Base-by-base conservation (phyloP, 2,113 vertebrate species). In the Ranitomeya variabilis region DNA sequence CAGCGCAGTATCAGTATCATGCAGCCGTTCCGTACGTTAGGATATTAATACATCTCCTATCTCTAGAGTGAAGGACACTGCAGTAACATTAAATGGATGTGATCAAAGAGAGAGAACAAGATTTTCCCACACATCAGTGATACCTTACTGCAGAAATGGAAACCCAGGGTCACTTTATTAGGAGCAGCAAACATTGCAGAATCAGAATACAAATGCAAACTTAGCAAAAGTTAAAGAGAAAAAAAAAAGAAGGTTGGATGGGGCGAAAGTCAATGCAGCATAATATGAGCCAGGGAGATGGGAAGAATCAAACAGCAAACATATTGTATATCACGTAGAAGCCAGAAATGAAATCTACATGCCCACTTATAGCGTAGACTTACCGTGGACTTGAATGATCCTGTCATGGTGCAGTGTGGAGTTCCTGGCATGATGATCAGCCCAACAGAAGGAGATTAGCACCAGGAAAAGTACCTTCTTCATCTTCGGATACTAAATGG, bases 351-450 rank as follows among this genome's bases (percentile, higher is more conserved):
- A 89, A 0, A 89, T 89, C 91, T 90, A 87, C 74, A 77, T 0
- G 87, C 71, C 51, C 73, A 73, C 67, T 86, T 23, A 66, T 82
- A 0, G 66, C 57, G 89, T 93, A 92, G 93, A 57, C 97, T 95
- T 98, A 99, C 98, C 97, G 96, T 93, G 94, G 90, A 98, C 81
- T 85, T 98, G 97, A 93, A 98, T 95, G 90, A 97, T 97, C 91
- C 95, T 95, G 88, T 96, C 96, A 90, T 94, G 92, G 80, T 93
- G 94, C 92, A 95, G 91, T 89, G 94, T 95, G 89, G 93, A 95
- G 74, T 93, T 95, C 89, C 90, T 86, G 89, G 96, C 94, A 82
- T 94, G 93, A 91, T 92, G 95, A 92, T 94, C 95, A 93, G 95
- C 95, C 95, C 98, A 95, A 87, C 94, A 97, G 93, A 96, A 83